phyloP scores from a whole-genome alignment of 2,113 vertebrate species.

The Sula dactylatra region DNA sequence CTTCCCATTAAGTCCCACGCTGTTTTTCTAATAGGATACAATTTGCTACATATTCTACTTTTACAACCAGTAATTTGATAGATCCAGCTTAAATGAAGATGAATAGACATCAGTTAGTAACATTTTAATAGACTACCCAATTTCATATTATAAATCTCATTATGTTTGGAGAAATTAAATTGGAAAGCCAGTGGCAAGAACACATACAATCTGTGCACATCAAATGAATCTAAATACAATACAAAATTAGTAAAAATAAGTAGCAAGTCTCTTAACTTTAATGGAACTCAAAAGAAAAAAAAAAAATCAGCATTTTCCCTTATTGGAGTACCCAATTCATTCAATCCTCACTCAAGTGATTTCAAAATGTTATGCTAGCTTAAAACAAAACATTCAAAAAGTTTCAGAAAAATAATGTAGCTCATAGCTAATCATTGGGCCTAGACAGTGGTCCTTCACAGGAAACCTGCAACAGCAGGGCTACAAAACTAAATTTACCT shows the following conservation, averaged over 20 bases:
- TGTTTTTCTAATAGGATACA: not conserved
- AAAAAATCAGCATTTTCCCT: not conserved
- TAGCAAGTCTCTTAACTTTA: not conserved
- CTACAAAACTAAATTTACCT: not conserved
- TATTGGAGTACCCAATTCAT: not conserved
- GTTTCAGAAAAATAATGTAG: not conserved
- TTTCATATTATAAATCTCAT: not conserved
- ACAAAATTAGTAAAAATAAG: not conserved
- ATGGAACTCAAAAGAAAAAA: not conserved
- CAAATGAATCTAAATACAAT: not conserved
- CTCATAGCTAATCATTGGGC: not conserved
- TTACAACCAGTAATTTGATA: not conserved
- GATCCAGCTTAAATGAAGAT: not conserved
- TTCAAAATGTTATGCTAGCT: not conserved
- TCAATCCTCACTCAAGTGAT: not conserved
- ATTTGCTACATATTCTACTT: not conserved
- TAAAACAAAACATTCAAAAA: not conserved
- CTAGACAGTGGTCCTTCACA: not conserved
- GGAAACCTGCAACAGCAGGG: not conserved
- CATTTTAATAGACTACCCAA: not conserved
- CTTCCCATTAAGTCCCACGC: not conserved
- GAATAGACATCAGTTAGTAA: not conserved
- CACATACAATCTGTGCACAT: not conserved
- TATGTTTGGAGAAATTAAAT: not conserved
- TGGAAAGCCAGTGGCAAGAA: not conserved